Base-by-base conservation (phyloP, 2,888 invertebrate species). In the Macaria liturata region DNA sequence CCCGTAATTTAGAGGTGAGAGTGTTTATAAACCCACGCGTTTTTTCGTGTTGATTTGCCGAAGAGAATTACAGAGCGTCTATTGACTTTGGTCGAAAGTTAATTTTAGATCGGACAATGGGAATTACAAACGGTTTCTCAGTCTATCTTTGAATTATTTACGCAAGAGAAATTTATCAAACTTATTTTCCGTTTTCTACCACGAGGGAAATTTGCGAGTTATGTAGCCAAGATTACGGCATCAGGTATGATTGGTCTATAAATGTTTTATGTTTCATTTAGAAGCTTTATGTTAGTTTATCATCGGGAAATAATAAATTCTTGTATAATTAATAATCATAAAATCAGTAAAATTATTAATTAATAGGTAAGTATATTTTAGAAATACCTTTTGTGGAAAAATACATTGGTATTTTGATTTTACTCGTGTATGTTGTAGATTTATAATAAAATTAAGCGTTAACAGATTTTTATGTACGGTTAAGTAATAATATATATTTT, bases 151-250 rank as follows among this genome's bases (percentile, higher is more conserved):
- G 20, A 44, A 7, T 45, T 51, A 50, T 51, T 43, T 62, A 60
- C 64, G 54, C 46, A 45, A 43, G 59, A 59, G 46, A 57, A 62
- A 57, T 34, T 64, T 61, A 57, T 59, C 70, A 51, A 72, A 72
- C 48, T 57, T 57, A 46, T 42, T 46, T 46, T 42, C 42, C 37
- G 37, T 43, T 56, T 52, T 20, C 32, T 51, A 49, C 49, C 58
- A 43, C 58, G 32, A 20, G 54, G 49, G 58, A 58, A 58, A 58
- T 57, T 47, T 39, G 30, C 52, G 9, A 45, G 44, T 44, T 48
- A 57, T 7, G 31, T 32, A 43, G 37, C 43, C 30, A 45, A 55
- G 45, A 45, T 31, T 49, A 45, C 37, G 40, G 39, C 37, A 40
- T n/a, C 20, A 44, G 50, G 50, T 44, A 50, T 44, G 51, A 51